A percentile compares a stretch with the other conserved stretches of the same genome.
These are phyloP conservation scores for Hypotaenidia philippensis DNA, from an alignment of 2,797 vertebrate species.

Conservation along the genomic window DNA sequence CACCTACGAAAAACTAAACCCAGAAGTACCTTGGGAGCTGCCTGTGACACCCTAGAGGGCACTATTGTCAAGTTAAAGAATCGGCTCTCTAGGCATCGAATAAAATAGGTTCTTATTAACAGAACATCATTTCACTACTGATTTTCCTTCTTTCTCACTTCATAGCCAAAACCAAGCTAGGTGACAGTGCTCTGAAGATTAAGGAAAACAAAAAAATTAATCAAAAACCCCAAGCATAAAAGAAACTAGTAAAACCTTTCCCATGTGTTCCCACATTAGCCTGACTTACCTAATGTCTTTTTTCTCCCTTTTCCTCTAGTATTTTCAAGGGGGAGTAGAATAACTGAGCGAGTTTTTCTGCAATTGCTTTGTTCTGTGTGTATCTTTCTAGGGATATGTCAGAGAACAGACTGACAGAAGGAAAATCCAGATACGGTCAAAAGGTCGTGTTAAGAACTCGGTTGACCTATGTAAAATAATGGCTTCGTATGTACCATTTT, in stretches of 20 bases:
- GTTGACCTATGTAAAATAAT: neutral
- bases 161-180: neutral
- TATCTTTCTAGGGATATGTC: neutral
- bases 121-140: neutral
- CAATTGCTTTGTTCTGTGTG: neutral
- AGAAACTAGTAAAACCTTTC: neutral
- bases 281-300: neutral
- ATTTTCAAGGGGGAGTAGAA: neutral
- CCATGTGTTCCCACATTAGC: neutral
- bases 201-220: neutral
- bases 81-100: neutral
- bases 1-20: neutral
- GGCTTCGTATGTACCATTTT: neutral
- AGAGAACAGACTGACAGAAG: neutral
- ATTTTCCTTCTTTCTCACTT: conserved; percentile 2
- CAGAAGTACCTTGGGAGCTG: neutral
- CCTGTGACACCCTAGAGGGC: conserved; percentile 46
- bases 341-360: neutral
- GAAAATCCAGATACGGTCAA: neutral
- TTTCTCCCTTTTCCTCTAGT: neutral
- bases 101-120: neutral
- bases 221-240: neutral
- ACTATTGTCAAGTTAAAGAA: conserved; percentile 33
- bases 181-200: neutral
- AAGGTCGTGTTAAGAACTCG: neutral